These are phyloP conservation scores for Rhyacophila evoluta DNA, from an alignment of 2,888 invertebrate genomes.

Conservation along the genomic window DNA sequence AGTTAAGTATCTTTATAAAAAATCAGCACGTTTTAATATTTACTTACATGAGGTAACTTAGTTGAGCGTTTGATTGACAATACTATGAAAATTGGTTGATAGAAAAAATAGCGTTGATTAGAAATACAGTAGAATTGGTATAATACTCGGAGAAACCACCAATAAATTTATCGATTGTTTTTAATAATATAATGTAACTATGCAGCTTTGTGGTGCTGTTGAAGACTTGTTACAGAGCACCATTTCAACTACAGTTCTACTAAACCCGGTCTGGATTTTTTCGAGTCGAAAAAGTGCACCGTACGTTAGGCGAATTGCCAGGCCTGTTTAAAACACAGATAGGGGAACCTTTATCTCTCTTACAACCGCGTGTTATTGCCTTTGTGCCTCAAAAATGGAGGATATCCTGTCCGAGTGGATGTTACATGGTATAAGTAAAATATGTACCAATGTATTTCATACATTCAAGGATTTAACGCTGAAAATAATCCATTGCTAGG, in stretches of 20 bases:
- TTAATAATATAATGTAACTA: too few relatives aligned
- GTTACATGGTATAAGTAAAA: not conserved
- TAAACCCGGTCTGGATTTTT: not conserved
- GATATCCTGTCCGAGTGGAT: slow-evolving; percentile 23
- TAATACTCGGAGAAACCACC: too few relatives aligned
- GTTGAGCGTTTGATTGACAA: too few relatives aligned
- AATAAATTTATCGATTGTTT: too few relatives aligned
- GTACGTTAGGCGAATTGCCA: slow-evolving; percentile 17
- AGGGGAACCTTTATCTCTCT: slow-evolving; percentile 38
- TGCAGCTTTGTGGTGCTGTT: not conserved
- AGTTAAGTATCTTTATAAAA: too few relatives aligned
- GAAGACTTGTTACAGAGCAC: not conserved
- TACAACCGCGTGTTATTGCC: slow-evolving; percentile 35
- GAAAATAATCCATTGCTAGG: too few relatives aligned
- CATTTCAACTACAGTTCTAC: not conserved
- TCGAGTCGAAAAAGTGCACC: slow-evolving; percentile 2
- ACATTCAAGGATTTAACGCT: not conserved
- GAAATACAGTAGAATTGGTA: too few relatives aligned
- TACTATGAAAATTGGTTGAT: too few relatives aligned
- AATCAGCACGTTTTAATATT: too few relatives aligned
- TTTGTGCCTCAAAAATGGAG: slow-evolving; percentile 1
- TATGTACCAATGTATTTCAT: not conserved
- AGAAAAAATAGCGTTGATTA: too few relatives aligned
- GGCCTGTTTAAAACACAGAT: slow-evolving; percentile 35
- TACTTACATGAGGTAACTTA: too few relatives aligned